Evolutionary conservation across 2,113 vertebrate species (phyloP).

Genomic region (Scophthalmus maximus): DNA sequence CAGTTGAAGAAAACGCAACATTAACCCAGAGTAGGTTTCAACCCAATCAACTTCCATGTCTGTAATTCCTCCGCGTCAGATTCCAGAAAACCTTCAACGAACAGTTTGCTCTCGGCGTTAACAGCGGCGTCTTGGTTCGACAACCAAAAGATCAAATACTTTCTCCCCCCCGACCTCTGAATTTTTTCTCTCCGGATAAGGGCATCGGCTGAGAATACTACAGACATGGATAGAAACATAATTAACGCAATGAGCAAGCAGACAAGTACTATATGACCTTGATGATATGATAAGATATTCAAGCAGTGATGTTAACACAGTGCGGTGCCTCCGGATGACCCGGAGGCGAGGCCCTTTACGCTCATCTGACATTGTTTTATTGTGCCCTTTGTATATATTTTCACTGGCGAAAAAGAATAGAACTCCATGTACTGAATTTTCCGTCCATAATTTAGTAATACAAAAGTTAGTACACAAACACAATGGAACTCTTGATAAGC

Average conservation of each 20-base stretch:
- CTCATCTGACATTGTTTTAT: conserved; percentile 14
- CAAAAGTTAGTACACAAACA: not conserved
- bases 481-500: not conserved
- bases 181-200: not conserved
- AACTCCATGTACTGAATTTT: too few species aligned
- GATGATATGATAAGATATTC: too few species aligned
- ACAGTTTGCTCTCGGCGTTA: not conserved
- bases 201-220: not conserved
- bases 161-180: too few species aligned
- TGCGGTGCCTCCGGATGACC: conserved; percentile 10
- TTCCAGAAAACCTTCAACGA: conserved; percentile 31
- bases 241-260: not conserved
- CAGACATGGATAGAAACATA: not conserved
- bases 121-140: too few species aligned
- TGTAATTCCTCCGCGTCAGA: conserved; percentile 6
- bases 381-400: not conserved
- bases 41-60: conserved; percentile 18
- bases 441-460: not conserved
- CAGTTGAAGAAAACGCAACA: conserved; percentile 35
- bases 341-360: not conserved
- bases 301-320: not conserved
- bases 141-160: too few species aligned
- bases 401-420: not conserved
- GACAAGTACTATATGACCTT: not conserved
- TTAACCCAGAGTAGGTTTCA: conserved; percentile 32